These are phyloP conservation scores for Strongylocentrotus purpuratus DNA, from an alignment of 35 echinoderm and acorn worm genomes.

Conservation along the genomic window DNA sequence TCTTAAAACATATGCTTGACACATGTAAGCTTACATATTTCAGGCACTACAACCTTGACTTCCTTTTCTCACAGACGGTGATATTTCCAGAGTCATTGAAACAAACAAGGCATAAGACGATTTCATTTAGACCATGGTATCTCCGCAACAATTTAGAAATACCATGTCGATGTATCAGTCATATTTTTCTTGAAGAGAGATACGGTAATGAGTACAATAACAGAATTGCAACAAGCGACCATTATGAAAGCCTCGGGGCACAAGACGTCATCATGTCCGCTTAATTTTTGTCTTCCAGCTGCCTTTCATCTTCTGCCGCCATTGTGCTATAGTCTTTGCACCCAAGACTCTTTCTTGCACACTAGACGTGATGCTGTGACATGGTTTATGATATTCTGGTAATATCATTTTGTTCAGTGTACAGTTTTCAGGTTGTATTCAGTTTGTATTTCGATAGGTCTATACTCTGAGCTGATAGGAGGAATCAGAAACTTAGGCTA, in stretches of 20 bases:
- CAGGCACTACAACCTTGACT: neutral
- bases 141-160: neutral
- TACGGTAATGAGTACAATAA: neutral
- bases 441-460: no score
- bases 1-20: neutral
- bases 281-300: neutral
- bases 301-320: neutral
- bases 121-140: neutral
- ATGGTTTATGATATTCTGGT: neutral
- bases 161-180: neutral
- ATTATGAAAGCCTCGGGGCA: neutral
- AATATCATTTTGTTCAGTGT: neutral
- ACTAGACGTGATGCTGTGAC: neutral
- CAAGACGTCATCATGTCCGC: constrained; percentile 7
- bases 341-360: neutral
- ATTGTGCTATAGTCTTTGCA: neutral
- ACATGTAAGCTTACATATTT: constrained; percentile 4
- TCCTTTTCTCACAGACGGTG: neutral
- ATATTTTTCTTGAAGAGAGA: neutral
- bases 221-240: neutral
- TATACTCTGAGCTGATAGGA: no score
- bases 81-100: neutral
- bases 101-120: neutral
- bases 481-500: no score
- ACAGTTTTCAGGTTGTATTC: neutral